Evolutionary conservation across 2,888 invertebrate species (phyloP), one percentile per base, ranked within the genome.

Genomic region (Caradrina clavipalpis): DNA sequence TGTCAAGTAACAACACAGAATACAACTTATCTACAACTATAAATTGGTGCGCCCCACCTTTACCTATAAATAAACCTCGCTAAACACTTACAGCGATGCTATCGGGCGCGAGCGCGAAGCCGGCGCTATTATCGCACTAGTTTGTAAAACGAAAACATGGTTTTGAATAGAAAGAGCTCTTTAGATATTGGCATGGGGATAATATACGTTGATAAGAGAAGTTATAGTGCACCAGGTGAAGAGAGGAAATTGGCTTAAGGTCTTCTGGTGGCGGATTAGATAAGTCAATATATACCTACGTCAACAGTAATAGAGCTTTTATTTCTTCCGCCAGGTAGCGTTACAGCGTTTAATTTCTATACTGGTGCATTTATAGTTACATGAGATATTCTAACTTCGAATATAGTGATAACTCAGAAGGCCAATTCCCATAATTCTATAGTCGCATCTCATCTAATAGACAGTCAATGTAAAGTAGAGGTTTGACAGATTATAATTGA

Each of bases 21-120:
- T 21, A 74, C 70, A 64, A 81, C 82, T 85, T 89, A 89, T 89
- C 89, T 84, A n/a, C 15, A 51, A 57, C 80, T 82, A 87, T 89
- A 89, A 87, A 88, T 88, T 87, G 80, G 42, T 67, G 66, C 57
- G 60, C 47, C 67, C 50, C 64, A 69, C 58, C 54, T 61, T 66
- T 31, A 45, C 39, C 80, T 67, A 84, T 90, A 89, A 89, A 89
- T 87, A 87, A 79, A 69, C 79, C 77, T 73, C 67, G 75, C 85
- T 84, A 86, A 87, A 89, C 88, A 87, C 87, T 88, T 84, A 84
- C 74, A 83, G 81, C 81, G 88, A 89, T 87, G 82, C 77, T 85
- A 90, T 90, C 89, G 22, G 6, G 3, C 71, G 55, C 54, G 70
- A 73, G 73, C 86, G 83, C 82, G 82, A 76, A 84, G 84, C 84